Evolutionary conservation across 1,140 invertebrate genomes (phyloP).

Genomic region (Trichomalopsis sarcophagae): DNA sequence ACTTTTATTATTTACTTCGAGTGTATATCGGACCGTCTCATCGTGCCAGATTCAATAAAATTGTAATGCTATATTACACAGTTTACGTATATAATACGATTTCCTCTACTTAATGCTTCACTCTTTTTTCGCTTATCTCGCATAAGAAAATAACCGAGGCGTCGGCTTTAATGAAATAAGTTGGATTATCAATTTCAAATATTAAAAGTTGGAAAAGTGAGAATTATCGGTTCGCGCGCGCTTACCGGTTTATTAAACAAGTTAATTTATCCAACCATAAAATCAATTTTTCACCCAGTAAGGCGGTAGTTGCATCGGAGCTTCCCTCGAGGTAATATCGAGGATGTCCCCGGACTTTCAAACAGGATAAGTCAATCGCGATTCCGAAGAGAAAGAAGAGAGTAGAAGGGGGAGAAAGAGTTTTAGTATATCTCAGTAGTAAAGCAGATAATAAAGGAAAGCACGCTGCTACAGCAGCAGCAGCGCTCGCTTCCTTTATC

Average conservation of each 20-base stretch:
- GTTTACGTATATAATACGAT: neutral
- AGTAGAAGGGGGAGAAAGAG: neutral
- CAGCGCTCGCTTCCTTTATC: constrained; percentile 41
- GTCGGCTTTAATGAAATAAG: neutral
- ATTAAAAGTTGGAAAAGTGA: neutral
- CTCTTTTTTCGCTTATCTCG: neutral
- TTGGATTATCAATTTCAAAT: neutral
- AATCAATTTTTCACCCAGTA: constrained; percentile 27
- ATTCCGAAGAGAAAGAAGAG: constrained; percentile 42
- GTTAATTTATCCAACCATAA: constrained; percentile 28
- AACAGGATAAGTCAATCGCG: constrained; percentile 57
- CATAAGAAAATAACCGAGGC: neutral
- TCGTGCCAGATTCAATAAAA: neutral
- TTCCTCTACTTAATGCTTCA: neutral
- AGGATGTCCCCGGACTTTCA: constrained; percentile 43
- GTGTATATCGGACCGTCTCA: neutral
- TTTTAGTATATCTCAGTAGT: constrained; percentile 65
- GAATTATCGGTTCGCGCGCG: neutral
- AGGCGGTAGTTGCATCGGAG: neutral
- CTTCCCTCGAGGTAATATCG: constrained; percentile 9
- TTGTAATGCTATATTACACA: neutral
- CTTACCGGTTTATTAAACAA: constrained; percentile 11
- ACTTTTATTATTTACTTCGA: neutral
- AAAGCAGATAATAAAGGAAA: constrained; percentile 65
- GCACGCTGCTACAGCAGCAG: constrained; percentile 35